A percentile compares a stretch with the other conserved stretches of the same genome.
Evolutionary conservation across 1,140 invertebrate species (phyloP).

Genomic region (Tetranychus urticae): DNA sequence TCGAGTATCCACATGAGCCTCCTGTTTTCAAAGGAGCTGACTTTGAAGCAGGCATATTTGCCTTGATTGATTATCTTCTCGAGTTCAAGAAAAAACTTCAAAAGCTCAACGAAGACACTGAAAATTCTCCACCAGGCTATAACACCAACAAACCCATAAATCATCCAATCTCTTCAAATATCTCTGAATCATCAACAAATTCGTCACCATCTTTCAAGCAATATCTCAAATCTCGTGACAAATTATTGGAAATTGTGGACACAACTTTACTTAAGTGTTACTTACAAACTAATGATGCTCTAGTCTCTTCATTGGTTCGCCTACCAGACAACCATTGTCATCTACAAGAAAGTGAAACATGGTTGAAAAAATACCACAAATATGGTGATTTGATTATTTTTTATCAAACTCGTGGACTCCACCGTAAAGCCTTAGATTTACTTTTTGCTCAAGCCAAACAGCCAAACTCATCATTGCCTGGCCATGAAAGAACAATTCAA

Average conservation of each 20-base stretch:
- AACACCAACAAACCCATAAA: neutral
- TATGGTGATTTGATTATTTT: slow-evolving; percentile 80
- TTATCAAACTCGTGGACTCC: slow-evolving; percentile 75
- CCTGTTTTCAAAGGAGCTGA: slow-evolving; percentile 53
- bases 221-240: slow-evolving; percentile 6
- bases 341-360: slow-evolving; percentile 72
- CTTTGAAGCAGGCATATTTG: slow-evolving; percentile 59
- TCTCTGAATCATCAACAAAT: neutral
- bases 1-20: slow-evolving; percentile 29
- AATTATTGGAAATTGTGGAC: slow-evolving; percentile 77
- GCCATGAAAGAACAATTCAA: slow-evolving; percentile 53
- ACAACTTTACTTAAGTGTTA: slow-evolving; percentile 90
- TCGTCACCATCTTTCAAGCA: neutral
- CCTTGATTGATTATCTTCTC: slow-evolving; percentile 67
- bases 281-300: slow-evolving; percentile 75
- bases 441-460: slow-evolving; percentile 31
- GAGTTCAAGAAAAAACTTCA: slow-evolving; percentile 28
- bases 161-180: neutral
- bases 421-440: slow-evolving; percentile 69
- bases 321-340: slow-evolving; percentile 73
- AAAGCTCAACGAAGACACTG: neutral
- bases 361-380: slow-evolving; percentile 60
- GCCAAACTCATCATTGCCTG: slow-evolving; percentile 31
- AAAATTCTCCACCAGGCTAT: neutral
- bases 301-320: slow-evolving; percentile 66